Base-by-base conservation (phyloP, 2,797 vertebrate species). In the Smutsia temminckii region DNA sequence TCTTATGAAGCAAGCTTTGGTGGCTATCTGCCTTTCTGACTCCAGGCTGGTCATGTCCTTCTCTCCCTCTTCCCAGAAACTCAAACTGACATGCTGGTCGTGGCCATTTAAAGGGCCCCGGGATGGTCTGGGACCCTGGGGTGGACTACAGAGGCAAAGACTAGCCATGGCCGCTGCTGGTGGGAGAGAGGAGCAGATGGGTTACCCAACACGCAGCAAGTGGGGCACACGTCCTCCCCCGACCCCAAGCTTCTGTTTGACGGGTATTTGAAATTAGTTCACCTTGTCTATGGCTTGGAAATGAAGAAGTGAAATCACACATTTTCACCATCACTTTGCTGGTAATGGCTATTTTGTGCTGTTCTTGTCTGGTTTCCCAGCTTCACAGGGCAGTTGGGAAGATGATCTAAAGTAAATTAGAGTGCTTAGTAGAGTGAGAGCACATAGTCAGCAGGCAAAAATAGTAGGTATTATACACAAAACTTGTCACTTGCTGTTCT, bases 291-390 rank as follows among this genome's bases (percentile, higher is more conserved):
- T 29, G 69, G 37, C n/a, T 85, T 68, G 46, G 34, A 89, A 68
- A 94, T 1, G 23, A 87, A 66, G 63, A 95, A 86, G 87, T 42
- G 37, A 71, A n/a, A 59, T 63, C 69, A 85, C 49, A 55, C 9
- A 21, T 51, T 68, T 89, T 88, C 25, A 34, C 14, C 4, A n/a
- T 37, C 63, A 49, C 13, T 59, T 53, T 51, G 40, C 14, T 3
- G n/a, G n/a, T 49, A 51, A 74, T 34, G 0, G 16, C 10, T 66
- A 61, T 63, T 85, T 20, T 86, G 46, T 46, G 46, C 12, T 59
- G 21, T 69, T 49, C 40, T 92, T 89, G 37, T 68, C 29, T n/a
- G 40, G 85, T 95, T 94, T 88, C 64, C 55, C 59, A 87, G 80
- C 13, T 59, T 95, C 66, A 53, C 3, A 77, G 32, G n/a, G 13